Evolutionary conservation across 2,888 invertebrate species (phyloP).

Genomic region (Agrochola macilenta): DNA sequence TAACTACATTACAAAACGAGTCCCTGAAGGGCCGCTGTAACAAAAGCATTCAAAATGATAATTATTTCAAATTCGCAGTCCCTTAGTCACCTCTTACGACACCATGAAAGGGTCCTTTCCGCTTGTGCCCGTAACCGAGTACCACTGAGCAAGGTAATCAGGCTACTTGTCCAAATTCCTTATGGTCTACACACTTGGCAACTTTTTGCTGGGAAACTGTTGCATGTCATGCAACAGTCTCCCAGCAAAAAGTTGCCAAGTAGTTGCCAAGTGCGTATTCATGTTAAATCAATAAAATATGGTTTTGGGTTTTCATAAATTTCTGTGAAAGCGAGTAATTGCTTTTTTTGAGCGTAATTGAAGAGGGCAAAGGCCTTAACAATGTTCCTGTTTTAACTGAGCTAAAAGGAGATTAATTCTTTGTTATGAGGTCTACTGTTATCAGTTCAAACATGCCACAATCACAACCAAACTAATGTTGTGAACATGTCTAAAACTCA

Average conservation of each 20-base stretch:
- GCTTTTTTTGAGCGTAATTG: not conserved
- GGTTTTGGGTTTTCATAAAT: not conserved
- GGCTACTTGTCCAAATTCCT: slow-evolving; percentile 56
- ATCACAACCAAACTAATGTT: not conserved
- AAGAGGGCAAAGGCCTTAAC: not conserved
- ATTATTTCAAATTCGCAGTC: slow-evolving; percentile 36
- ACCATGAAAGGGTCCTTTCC: slow-evolving; percentile 58
- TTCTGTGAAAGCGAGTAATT: not conserved
- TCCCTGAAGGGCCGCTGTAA: slow-evolving; percentile 32
- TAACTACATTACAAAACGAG: slow-evolving; percentile 18
- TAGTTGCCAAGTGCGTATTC: no score
- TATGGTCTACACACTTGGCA: not conserved
- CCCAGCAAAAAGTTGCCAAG: no score
- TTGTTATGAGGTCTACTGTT: not conserved
- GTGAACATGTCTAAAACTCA: not conserved
- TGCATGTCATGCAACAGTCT: no score
- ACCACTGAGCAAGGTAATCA: slow-evolving; percentile 53
- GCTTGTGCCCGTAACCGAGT: slow-evolving; percentile 60
- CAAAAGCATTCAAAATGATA: slow-evolving; percentile 32
- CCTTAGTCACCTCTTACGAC: slow-evolving; percentile 56
- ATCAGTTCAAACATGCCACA: no score
- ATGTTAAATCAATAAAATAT: no score
- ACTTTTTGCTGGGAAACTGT: slow-evolving; percentile 32
- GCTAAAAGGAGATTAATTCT: not conserved
- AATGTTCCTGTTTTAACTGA: not conserved